Base-by-base conservation (phyloP, 2,888 invertebrate genomes). In the Meiosimyza decipiens region DNA sequence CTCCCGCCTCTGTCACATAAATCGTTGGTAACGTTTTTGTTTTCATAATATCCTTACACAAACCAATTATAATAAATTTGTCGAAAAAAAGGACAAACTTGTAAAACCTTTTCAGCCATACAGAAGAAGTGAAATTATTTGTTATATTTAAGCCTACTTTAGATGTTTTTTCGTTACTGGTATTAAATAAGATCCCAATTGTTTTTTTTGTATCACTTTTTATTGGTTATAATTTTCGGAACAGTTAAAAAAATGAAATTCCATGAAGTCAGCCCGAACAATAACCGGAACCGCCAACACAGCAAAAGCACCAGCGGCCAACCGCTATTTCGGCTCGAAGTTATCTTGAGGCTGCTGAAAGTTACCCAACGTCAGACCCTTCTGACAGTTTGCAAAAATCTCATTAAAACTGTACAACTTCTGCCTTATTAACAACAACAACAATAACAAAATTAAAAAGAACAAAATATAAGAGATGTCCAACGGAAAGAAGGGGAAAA, bases 401-500 rank as follows among this genome's bases (percentile, higher is more conserved):
- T 79, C 78, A 84, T 83, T 84, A 79, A 84, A 82, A 84, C 82
- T 80, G 82, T 78, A 79, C 77, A 83, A 83, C 77, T 78, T 79
- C 80, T 82, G 78, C 75, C 81, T 83, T 83, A 83, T 83, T 82
- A 83, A 40, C 40, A 28, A 28, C 79, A 79, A 62, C 74, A 79
- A 62, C 74, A 75, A 16, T 40, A 15, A 55, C 55, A 55, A 54
- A 71, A 75, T 74, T 76, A 57, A 74, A 79, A 77, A 65, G 51
- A 33, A 65, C 57, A 52, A 52, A 12, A 40, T 11, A 59, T 62
- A 51, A 62, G 57, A 63, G 49, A 60, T 51, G 60, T 49, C 40
- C 40, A 40, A 28, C 28, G 28, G 3, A 28, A 28, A 28, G 28
- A 28, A 50, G 11, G 69, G 49, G 52, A 55, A 71, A 77, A 78